Evolutionary conservation across 37 sponge, comb jelly and placozoan genomes (phyloP).

Genomic region (Aphrocallistes beatrix): DNA sequence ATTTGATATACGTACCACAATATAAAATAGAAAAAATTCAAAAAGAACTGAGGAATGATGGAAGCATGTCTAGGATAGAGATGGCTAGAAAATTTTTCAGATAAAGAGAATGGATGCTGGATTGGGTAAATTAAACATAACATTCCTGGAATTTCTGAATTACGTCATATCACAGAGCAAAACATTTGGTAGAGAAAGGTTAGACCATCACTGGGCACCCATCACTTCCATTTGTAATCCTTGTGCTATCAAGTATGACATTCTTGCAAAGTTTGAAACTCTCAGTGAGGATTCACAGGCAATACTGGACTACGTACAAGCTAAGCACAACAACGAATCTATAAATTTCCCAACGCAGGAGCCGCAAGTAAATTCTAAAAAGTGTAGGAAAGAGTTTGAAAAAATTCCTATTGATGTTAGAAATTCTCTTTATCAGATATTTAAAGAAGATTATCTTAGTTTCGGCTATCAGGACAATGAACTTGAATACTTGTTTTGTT

Average conservation of each 20-base stretch:
- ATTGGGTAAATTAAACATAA: background rate
- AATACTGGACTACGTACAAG: slow-evolving; percentile 1
- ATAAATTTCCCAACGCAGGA: background rate
- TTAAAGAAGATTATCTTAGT: background rate
- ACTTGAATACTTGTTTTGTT: too few species aligned
- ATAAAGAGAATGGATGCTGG: background rate
- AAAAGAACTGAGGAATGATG: background rate
- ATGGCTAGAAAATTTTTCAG: background rate
- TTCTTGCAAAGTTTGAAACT: background rate
- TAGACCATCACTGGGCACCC: background rate
- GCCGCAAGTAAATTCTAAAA: background rate
- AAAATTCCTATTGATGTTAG: background rate
- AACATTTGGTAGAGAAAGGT: background rate
- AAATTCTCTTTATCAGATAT: background rate
- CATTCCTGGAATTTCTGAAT: background rate
- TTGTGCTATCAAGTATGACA: background rate
- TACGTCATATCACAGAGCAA: background rate
- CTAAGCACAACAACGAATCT: background rate
- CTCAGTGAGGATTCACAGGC: background rate
- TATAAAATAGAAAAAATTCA: background rate
- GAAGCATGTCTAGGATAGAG: background rate
- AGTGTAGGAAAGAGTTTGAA: background rate
- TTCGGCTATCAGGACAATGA: background rate
- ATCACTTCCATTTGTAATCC: background rate
- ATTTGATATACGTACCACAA: background rate